phyloP scores from a whole-genome alignment of 1,140 invertebrate species.

The Elymnias hypermnestra region DNA sequence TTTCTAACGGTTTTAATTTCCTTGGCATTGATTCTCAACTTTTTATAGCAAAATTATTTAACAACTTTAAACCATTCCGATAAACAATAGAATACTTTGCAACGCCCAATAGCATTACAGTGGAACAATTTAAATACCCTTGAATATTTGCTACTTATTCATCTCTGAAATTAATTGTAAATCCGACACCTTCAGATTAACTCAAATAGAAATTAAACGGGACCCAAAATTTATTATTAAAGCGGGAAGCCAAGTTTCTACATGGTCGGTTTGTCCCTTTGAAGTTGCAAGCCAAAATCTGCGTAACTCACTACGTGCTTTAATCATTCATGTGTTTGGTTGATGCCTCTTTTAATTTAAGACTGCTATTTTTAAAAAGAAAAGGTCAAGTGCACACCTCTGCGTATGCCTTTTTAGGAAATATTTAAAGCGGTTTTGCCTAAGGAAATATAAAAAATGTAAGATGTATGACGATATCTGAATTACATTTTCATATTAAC shows the following conservation, averaged over 20 bases:
- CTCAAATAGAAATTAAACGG: conserved; percentile 1
- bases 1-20: too few relatives aligned
- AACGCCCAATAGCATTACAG: too few relatives aligned
- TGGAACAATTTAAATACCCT: neutral
- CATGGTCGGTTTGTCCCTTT: conserved; percentile 1
- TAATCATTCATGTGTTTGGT: neutral
- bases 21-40: too few relatives aligned
- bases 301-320: neutral
- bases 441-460: too few relatives aligned
- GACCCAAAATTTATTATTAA: conserved; percentile 6
- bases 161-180: neutral
- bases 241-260: conserved; percentile 5
- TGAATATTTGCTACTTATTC: neutral
- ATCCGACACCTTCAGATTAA: conserved; percentile 1
- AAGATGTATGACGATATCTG: too few relatives aligned
- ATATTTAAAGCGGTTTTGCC: neutral
- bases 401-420: neutral
- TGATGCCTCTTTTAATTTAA: too few relatives aligned
- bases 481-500: too few relatives aligned
- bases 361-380: too few relatives aligned
- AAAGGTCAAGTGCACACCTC: too few relatives aligned
- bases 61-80: too few relatives aligned
- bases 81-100: too few relatives aligned
- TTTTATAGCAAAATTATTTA: too few relatives aligned
- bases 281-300: conserved; percentile 1